phyloP scores from a whole-genome alignment of 2,888 invertebrate species.

The Mesorhabditis sp. region DNA sequence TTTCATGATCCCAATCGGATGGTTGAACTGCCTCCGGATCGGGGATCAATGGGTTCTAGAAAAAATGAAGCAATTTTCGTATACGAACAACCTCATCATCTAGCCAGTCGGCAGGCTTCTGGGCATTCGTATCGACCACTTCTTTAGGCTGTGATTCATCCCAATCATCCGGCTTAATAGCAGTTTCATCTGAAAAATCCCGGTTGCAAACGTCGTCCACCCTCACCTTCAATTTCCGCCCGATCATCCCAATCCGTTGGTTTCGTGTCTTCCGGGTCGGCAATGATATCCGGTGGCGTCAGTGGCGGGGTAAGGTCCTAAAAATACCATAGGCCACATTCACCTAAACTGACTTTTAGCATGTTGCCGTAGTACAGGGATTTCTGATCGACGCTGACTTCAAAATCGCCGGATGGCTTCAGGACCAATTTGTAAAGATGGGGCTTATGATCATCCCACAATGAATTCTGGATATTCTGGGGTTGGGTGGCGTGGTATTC shows the following conservation, averaged over 20 bases:
- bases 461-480: slow-evolving; percentile 65
- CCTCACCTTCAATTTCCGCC: slow-evolving; percentile 60
- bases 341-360: slow-evolving; percentile 28
- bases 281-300: slow-evolving; percentile 88
- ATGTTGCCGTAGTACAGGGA: slow-evolving; percentile 42
- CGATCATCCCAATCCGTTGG: slow-evolving; percentile 96
- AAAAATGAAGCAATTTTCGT: neutral
- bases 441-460: slow-evolving; percentile 80
- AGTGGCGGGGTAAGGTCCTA: slow-evolving; percentile 71
- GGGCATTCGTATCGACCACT: slow-evolving; percentile 65
- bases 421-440: slow-evolving; percentile 79
- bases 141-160: slow-evolving; percentile 78
- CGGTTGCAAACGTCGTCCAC: neutral
- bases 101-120: slow-evolving; percentile 62
- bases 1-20: slow-evolving; percentile 92
- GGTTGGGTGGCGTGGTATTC: slow-evolving; percentile 96
- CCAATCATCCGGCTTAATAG: slow-evolving; percentile 88
- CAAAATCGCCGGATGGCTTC: slow-evolving; percentile 76
- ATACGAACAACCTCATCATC: slow-evolving; percentile 72
- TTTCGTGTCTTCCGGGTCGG: slow-evolving; percentile 77
- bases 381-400: slow-evolving; percentile 76
- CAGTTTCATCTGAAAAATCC: slow-evolving; percentile 21
- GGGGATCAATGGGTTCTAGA: slow-evolving; percentile 69
- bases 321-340: slow-evolving; percentile 7
- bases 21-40: slow-evolving; percentile 84